Evolutionary conservation across 2,113 vertebrate species (phyloP).

Genomic region (Psammodynastes pulverulentus): DNA sequence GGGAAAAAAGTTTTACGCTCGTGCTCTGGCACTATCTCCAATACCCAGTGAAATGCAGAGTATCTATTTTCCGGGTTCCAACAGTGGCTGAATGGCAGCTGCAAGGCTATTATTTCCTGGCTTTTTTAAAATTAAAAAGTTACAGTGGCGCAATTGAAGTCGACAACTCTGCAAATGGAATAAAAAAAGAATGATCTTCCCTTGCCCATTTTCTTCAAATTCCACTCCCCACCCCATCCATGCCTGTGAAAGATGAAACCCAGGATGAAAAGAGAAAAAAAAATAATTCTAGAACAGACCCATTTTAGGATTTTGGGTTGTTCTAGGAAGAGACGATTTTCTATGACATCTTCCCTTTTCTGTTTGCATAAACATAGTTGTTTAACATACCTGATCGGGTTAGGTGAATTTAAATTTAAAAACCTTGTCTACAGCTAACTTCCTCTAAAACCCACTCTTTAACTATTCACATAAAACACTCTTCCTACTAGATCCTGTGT

Average conservation of each 20-base stretch:
- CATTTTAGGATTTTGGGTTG: not conserved
- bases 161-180: not conserved
- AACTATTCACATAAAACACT: not conserved
- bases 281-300: not conserved
- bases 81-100: not conserved
- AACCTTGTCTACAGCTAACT: not conserved
- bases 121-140: not conserved
- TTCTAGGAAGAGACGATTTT: not conserved
- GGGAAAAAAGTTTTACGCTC: not conserved
- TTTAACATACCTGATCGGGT: not conserved
- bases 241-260: not conserved
- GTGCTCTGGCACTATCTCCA: not conserved
- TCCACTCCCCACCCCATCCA: not conserved
- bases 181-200: not conserved
- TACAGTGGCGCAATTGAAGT: not conserved
- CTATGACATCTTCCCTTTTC: not conserved
- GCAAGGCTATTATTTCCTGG: not conserved
- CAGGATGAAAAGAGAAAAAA: not conserved
- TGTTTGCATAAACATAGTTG: not conserved
- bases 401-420: not conserved
- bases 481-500: not conserved
- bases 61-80: not conserved
- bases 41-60: not conserved
- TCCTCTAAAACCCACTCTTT: not conserved
- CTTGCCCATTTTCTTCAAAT: not conserved